These are phyloP conservation scores for Hermetia illucens DNA, from an alignment of 1,140 invertebrate species.

Conservation along the genomic window DNA sequence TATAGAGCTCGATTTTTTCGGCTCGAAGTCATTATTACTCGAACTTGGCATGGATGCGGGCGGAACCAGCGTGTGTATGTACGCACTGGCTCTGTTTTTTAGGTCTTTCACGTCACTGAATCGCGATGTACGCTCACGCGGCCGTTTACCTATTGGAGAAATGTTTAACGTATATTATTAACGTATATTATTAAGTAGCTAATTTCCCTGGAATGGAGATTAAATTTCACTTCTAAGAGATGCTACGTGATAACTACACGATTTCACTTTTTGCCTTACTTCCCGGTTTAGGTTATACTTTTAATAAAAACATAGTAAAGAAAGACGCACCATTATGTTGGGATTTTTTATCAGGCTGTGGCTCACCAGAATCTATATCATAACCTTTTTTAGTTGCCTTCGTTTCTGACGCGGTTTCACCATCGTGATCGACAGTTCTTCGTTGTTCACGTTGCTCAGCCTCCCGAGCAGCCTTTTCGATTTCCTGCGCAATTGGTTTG, in stretches of 20 bases:
- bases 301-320: neutral
- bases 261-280: too few relatives aligned
- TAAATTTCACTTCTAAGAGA: too few relatives aligned
- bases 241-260: too few relatives aligned
- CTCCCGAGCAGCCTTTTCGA: constrained; percentile 2
- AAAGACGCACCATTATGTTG: neutral
- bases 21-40: too few relatives aligned
- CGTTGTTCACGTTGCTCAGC: neutral
- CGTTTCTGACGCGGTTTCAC: too few relatives aligned
- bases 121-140: constrained; percentile 22
- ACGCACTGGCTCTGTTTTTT: constrained; percentile 12
- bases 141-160: constrained; percentile 14
- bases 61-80: too few relatives aligned
- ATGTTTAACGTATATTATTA: too few relatives aligned
- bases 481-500: constrained; percentile 1
- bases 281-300: too few relatives aligned
- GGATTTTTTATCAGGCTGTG: constrained; percentile 1
- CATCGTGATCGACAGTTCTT: neutral
- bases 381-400: constrained; percentile 4
- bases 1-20: too few relatives aligned
- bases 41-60: too few relatives aligned
- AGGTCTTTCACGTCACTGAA: constrained; percentile 28
- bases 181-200: too few relatives aligned
- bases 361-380: constrained; percentile 10
- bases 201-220: too few relatives aligned